Evolutionary conservation across 2,888 invertebrate species (phyloP).

Genomic region (Pristionchus mayeri): DNA sequence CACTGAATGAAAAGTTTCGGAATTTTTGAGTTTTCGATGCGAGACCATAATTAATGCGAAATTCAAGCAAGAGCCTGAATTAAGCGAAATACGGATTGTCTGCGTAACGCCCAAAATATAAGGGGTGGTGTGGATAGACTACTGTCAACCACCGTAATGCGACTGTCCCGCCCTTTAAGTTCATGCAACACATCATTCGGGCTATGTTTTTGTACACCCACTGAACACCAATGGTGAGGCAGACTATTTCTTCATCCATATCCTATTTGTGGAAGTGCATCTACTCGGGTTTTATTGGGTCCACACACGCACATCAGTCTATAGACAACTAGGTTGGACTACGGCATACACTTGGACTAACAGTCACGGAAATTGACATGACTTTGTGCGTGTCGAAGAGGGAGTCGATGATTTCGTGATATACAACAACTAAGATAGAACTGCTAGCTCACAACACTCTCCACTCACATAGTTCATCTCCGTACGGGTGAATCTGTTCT

Average conservation of each 20-base stretch:
- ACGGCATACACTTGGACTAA: constrained; percentile 27
- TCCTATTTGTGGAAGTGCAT: not conserved
- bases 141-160: too few species aligned
- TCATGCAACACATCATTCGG: too few species aligned
- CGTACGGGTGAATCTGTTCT: constrained; percentile 44
- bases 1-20: too few species aligned
- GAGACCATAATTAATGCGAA: too few species aligned
- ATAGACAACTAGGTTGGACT: not conserved
- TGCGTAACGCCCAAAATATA: too few species aligned
- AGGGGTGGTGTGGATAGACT: too few species aligned
- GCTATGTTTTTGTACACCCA: too few species aligned
- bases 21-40: too few species aligned
- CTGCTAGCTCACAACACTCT: constrained; percentile 29
- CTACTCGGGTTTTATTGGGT: not conserved
- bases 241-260: not conserved
- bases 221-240: too few species aligned
- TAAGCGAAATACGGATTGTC: too few species aligned
- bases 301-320: not conserved
- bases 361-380: not conserved
- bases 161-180: too few species aligned
- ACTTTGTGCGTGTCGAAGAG: not conserved
- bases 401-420: not conserved
- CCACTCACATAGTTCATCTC: constrained; percentile 46
- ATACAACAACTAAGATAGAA: not conserved
- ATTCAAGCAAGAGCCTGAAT: too few species aligned